Conservation (phyloP, 2,113 vertebrate genomes). For the Agelaius phoeniceus region DNA sequence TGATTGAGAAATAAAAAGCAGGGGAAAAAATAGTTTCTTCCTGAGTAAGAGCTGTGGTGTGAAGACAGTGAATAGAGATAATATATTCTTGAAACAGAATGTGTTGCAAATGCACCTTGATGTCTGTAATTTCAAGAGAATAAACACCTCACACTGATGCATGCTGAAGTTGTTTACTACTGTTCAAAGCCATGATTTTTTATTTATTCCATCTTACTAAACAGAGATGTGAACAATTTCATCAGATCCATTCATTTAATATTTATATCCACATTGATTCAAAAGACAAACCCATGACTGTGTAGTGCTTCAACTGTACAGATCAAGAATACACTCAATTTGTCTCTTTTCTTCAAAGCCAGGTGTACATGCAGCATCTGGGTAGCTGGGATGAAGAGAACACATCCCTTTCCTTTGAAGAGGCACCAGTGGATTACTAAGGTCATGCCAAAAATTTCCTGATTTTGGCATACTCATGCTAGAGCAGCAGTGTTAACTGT, state of each 20-base stretch:
- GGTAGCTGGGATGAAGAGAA: neutral
- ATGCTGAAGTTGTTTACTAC: constrained; percentile 21
- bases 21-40: neutral
- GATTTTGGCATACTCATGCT: neutral
- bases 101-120: constrained; percentile 10
- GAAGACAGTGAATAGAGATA: neutral
- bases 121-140: neutral
- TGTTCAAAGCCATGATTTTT: neutral
- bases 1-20: neutral
- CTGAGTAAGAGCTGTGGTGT: neutral
- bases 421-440: neutral
- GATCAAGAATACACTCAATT: neutral
- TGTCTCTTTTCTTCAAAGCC: neutral
- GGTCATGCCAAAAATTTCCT: neutral
- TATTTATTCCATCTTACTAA: constrained; percentile 20
- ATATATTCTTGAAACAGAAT: neutral
- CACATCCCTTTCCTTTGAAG: neutral
- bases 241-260: constrained; percentile 10
- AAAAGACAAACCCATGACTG: neutral
- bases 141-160: neutral
- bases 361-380: neutral
- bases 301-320: neutral
- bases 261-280: neutral
- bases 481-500: neutral
- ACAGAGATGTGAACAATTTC: neutral